phyloP scores from a whole-genome alignment of 1,140 invertebrate species.

The Eulimnadia texana region DNA sequence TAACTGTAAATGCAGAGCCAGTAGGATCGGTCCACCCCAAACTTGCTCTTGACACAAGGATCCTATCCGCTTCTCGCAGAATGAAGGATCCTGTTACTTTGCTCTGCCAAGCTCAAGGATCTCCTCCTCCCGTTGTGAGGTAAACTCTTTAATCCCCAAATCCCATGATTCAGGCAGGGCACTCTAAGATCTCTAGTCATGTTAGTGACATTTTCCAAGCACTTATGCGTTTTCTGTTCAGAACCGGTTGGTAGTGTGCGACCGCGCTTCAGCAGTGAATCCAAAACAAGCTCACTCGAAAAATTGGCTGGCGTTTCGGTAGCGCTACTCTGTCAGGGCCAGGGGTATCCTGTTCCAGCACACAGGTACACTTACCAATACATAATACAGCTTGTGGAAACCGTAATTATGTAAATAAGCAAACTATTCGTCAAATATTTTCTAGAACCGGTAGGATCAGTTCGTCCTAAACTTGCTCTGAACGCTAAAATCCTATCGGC shows the following conservation, averaged over 20 bases:
- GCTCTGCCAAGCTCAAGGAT: slow-evolving; percentile 20
- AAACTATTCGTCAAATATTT: neutral
- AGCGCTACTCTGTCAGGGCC: slow-evolving; percentile 15
- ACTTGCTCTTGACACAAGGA: slow-evolving; percentile 18
- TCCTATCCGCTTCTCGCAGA: neutral
- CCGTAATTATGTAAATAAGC: neutral
- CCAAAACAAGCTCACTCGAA: neutral
- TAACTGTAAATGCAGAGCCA: slow-evolving; percentile 19
- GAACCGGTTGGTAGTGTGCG: slow-evolving; percentile 22
- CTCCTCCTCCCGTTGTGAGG: slow-evolving; percentile 18
- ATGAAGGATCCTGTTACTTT: slow-evolving; percentile 16
- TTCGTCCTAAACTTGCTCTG: slow-evolving; percentile 22
- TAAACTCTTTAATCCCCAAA: neutral
- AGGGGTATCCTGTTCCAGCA: slow-evolving; percentile 16
- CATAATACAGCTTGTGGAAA: neutral
- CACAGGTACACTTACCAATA: slow-evolving; percentile 9
- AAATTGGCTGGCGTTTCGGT: neutral
- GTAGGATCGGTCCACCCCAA: slow-evolving; percentile 24
- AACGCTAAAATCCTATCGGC: neutral
- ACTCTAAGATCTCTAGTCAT: neutral
- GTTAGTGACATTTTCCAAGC: neutral
- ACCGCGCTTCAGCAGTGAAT: slow-evolving; percentile 18
- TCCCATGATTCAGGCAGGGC: neutral
- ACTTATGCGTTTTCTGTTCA: slow-evolving; percentile 12
- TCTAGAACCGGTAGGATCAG: slow-evolving; percentile 23